phyloP scores from a whole-genome alignment of 2,113 vertebrate species.

The Suncus etruscus region DNA sequence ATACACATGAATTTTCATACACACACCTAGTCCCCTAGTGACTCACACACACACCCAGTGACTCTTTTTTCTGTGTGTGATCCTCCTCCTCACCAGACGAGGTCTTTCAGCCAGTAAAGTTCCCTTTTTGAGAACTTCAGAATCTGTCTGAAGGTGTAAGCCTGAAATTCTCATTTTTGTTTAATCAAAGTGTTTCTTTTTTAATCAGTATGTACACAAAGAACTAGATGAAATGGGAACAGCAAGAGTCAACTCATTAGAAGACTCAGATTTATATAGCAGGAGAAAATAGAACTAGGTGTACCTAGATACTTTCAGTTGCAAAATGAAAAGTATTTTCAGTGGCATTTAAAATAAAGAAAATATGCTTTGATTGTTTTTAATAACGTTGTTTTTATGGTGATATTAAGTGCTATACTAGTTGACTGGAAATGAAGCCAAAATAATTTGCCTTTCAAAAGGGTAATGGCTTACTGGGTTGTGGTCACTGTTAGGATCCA shows the following conservation, averaged over 20 bases:
- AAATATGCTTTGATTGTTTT: background rate
- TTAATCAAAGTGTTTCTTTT: constrained; percentile 32
- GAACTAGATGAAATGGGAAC: background rate
- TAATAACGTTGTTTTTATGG: background rate
- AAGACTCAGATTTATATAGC: background rate
- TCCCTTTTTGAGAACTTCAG: background rate
- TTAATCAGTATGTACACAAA: background rate
- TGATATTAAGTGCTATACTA: constrained; percentile 7
- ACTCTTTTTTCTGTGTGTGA: background rate
- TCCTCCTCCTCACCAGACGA: background rate
- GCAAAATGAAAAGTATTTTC: background rate
- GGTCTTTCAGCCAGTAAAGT: background rate
- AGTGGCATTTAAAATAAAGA: background rate
- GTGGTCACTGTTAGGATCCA: background rate
- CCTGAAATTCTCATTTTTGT: background rate
- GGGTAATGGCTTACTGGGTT: background rate
- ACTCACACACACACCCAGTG: too few relatives aligned
- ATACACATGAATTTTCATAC: fast-evolving
- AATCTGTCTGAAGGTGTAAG: background rate
- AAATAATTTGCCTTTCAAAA: constrained; percentile 8
- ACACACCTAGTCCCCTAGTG: too few relatives aligned
- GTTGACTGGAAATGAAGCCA: background rate
- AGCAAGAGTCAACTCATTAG: background rate
- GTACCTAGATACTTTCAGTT: background rate
- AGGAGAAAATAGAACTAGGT: background rate